Percentiles rank a stretch among this genome's conserved stretches.
Evolutionary conservation across 2,797 vertebrate species (phyloP).

Genomic region (Neoniphon sammara): DNA sequence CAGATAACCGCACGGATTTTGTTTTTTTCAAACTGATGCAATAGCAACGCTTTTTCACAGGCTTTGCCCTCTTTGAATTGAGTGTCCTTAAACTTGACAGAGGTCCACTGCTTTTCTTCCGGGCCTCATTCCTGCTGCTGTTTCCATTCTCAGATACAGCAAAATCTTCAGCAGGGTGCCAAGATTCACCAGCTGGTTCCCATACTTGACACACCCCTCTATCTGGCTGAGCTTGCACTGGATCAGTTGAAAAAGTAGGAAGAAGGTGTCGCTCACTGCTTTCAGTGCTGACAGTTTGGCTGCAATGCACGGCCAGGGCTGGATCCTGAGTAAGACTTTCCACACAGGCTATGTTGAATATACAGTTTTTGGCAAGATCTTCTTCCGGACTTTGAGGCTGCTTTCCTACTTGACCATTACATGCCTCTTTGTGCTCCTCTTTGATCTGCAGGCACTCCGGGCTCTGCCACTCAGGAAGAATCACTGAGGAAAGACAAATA

Average conservation of each 20-base stretch:
- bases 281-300: conserved; percentile 11
- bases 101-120: background rate
- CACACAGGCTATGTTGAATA: background rate
- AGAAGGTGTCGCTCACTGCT: background rate
- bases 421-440: background rate
- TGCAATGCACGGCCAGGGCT: background rate
- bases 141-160: background rate
- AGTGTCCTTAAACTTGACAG: conserved; percentile 14
- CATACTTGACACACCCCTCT: background rate
- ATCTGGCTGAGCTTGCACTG: background rate
- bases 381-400: background rate
- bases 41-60: background rate
- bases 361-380: background rate
- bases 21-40: background rate
- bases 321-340: conserved; percentile 20
- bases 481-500: background rate
- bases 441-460: background rate
- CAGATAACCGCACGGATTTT: background rate
- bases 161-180: background rate
- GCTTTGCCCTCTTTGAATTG: background rate
- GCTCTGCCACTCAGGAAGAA: background rate
- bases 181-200: background rate
- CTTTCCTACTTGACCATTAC: background rate
- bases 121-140: background rate
- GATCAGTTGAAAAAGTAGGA: conserved; percentile 1